phyloP scores from a whole-genome alignment of 2,797 vertebrate species.

The Octomys mimax region DNA sequence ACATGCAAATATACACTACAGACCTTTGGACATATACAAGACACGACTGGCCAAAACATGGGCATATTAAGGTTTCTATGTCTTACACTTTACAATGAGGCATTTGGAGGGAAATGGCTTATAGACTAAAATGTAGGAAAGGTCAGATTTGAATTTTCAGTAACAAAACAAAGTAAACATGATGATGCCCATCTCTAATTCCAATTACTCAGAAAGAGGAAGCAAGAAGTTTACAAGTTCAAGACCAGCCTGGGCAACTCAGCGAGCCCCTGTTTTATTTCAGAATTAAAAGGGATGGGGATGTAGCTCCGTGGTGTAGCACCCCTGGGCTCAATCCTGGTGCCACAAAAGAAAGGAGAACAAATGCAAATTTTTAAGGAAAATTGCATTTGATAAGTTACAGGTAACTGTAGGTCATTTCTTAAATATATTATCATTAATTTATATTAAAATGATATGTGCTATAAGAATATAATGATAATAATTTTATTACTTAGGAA shows the following conservation, averaged over 20 bases:
- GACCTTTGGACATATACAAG: conserved; percentile 7
- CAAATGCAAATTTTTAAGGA: not conserved
- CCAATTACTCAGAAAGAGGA: not conserved
- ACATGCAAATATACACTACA: conserved; percentile 32
- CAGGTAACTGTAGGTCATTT: not conserved
- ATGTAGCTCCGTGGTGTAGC: not conserved
- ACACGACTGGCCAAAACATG: not conserved
- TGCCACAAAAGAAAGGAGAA: not conserved
- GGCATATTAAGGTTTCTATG: not conserved
- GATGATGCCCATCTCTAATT: not conserved
- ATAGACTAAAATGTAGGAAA: not conserved
- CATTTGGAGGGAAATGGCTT: not conserved
- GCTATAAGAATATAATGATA: not conserved
- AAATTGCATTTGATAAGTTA: conserved; percentile 9
- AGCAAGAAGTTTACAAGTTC: not conserved
- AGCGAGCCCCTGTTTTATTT: not conserved
- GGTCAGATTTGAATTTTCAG: conserved; percentile 42
- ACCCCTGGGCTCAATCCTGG: not conserved
- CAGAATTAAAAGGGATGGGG: not conserved
- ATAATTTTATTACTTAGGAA: not conserved
- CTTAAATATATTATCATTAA: conserved; percentile 6
- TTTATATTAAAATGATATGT: not conserved
- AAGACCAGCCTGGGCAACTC: not conserved
- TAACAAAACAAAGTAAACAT: conserved; percentile 2
- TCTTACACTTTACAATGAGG: not conserved